A percentile compares a stretch with the other conserved stretches of the same genome.
Conservation (phyloP, 64 coral and sea anemone genomes). For the Montipora capricornis region DNA sequence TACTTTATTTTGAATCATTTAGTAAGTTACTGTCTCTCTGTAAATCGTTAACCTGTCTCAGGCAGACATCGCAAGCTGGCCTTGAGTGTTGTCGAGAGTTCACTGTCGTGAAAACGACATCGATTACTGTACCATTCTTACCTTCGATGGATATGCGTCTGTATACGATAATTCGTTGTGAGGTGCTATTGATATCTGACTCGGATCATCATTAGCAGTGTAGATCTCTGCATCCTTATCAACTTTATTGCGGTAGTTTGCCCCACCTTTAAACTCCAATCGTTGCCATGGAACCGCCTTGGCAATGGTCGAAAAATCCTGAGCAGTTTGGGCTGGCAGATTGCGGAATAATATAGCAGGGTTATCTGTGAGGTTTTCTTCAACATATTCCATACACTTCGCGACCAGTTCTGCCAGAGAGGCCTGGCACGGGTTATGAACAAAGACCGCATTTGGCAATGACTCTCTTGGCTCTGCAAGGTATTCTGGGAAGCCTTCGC, state of each 20-base stretch:
- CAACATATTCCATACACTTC: slow-evolving; percentile 52
- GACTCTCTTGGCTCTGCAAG: slow-evolving; percentile 58
- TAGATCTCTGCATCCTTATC: slow-evolving; percentile 33
- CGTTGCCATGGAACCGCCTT: slow-evolving; percentile 25
- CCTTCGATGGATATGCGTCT: slow-evolving; percentile 66
- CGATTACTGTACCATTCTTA: background rate
- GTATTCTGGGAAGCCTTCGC: slow-evolving; percentile 71
- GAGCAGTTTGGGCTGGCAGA: slow-evolving; percentile 24
- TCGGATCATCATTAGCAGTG: slow-evolving; percentile 77
- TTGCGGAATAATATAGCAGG: slow-evolving; percentile 72
- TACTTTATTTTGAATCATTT: too few relatives aligned
- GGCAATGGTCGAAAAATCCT: slow-evolving; percentile 49
- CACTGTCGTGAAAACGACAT: background rate
- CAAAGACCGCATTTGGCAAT: slow-evolving; percentile 66
- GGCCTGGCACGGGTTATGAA: slow-evolving; percentile 4
- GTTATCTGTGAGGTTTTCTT: slow-evolving; percentile 58
- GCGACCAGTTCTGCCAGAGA: slow-evolving; percentile 39
- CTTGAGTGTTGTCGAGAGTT: too few relatives aligned
- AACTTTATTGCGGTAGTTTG: slow-evolving; percentile 25
- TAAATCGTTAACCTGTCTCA: too few relatives aligned
- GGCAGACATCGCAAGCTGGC: too few relatives aligned
- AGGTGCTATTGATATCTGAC: slow-evolving; percentile 71
- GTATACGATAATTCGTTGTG: slow-evolving; percentile 79
- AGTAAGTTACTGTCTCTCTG: too few relatives aligned
- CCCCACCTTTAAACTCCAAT: slow-evolving; percentile 61